Percentiles rank a stretch among this genome's conserved stretches.
phyloP scores from a whole-genome alignment of 2,888 invertebrate genomes.

The Polyommatus iphigenia region DNA sequence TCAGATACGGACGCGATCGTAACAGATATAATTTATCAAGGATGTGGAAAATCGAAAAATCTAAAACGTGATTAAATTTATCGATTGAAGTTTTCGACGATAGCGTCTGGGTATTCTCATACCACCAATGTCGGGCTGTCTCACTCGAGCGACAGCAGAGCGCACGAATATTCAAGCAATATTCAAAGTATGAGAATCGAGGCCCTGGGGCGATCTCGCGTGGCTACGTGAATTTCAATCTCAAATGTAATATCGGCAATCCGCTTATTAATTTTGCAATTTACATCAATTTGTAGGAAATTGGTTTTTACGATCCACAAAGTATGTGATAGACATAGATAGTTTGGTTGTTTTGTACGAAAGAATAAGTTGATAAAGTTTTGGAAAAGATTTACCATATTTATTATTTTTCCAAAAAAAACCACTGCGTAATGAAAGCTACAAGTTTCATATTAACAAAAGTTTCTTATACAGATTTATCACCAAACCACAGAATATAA shows the following conservation, averaged over 20 bases:
- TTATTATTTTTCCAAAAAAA: no score
- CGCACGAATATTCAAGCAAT: neutral
- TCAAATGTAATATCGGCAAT: slow-evolving; percentile 21
- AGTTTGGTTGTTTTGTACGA: neutral
- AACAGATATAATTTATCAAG: neutral
- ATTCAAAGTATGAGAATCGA: neutral
- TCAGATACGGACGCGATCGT: no score
- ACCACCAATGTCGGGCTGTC: no score
- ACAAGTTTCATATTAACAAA: no score
- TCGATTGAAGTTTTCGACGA: slow-evolving; percentile 16
- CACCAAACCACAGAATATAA: no score
- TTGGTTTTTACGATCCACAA: neutral
- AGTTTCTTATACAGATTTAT: no score
- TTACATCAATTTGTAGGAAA: slow-evolving; percentile 13
- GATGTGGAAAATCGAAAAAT: neutral
- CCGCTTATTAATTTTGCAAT: neutral
- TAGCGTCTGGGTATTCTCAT: neutral
- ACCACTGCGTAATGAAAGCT: no score
- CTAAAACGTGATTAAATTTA: neutral
- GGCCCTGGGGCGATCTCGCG: neutral
- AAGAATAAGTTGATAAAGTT: no score
- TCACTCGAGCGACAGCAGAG: neutral
- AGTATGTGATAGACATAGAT: neutral
- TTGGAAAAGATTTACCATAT: no score
- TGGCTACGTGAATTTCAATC: slow-evolving; percentile 14